Conservation (phyloP, 2,797 vertebrate genomes). For the Cottoperca gobio region DNA sequence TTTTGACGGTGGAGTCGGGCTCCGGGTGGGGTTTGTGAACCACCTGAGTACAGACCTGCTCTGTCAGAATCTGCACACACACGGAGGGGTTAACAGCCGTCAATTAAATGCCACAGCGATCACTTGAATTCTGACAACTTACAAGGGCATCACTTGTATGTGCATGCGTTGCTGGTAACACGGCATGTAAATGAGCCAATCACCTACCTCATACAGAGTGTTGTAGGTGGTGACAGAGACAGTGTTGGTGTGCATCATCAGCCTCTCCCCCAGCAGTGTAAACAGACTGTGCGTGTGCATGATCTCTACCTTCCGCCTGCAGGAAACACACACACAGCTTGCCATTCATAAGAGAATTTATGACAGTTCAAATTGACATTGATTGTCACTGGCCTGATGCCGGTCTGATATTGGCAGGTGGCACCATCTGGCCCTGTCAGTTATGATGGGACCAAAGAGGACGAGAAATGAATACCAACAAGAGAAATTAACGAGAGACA, state of each 20-base stretch:
- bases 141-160: neutral
- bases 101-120: conserved; percentile 21
- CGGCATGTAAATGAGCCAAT: conserved; percentile 7
- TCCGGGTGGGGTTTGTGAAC: conserved; percentile 99
- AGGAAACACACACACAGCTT: conserved; percentile 36
- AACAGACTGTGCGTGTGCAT: conserved; percentile 99
- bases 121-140: neutral
- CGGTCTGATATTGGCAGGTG: conserved; percentile 50
- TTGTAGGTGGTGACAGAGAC: conserved; percentile 98
- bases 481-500: conserved; percentile 46
- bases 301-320: conserved; percentile 98
- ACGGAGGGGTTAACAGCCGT: conserved; percentile 4
- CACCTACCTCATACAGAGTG: conserved; percentile 96
- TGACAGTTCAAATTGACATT: conserved; percentile 46
- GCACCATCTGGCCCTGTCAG: conserved; percentile 55
- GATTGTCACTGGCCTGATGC: conserved; percentile 53
- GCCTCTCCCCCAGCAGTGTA: conserved; percentile 95
- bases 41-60: conserved; percentile 99
- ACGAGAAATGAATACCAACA: conserved; percentile 37
- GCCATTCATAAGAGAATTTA: conserved; percentile 39
- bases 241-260: conserved; percentile 99
- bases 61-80: conserved; percentile 93
- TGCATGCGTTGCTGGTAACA: neutral
- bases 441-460: conserved; percentile 36
- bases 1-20: conserved; percentile 98